Conservation (phyloP, 2,888 invertebrate genomes). For the Stenodera caucasica region DNA sequence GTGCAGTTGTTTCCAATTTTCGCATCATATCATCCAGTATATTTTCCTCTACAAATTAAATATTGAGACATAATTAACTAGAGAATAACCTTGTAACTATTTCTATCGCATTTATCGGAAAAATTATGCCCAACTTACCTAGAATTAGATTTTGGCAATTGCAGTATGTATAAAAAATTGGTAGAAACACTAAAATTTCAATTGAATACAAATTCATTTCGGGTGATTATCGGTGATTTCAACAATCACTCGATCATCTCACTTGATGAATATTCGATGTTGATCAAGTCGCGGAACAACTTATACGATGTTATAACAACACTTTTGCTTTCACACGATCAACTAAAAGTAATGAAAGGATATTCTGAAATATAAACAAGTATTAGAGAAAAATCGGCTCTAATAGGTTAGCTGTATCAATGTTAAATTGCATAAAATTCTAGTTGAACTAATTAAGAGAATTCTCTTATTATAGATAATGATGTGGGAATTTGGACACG, state of each 20-base stretch:
- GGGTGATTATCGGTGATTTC: neutral
- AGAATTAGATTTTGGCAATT: neutral
- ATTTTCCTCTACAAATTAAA: neutral
- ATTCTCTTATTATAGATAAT: neutral
- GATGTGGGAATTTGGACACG: neutral
- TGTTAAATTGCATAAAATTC: constrained; percentile 13
- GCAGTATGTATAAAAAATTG: neutral
- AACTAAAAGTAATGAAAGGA: neutral
- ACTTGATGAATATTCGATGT: constrained; percentile 7
- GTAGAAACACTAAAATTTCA: neutral
- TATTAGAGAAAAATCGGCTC: neutral
- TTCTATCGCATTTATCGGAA: neutral
- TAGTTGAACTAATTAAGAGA: too few relatives aligned
- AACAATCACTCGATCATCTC: constrained; percentile 9
- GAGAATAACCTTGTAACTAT: constrained; percentile 1
- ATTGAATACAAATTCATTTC: neutral
- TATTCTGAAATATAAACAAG: neutral
- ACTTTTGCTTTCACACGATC: constrained; percentile 23
- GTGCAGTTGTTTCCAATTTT: neutral
- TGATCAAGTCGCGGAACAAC: constrained; percentile 10
- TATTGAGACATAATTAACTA: neutral
- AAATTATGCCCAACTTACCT: neutral
- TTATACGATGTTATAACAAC: too few relatives aligned
- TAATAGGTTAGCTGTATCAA: constrained; percentile 9
- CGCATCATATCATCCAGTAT: neutral